phyloP scores from a whole-genome alignment of 1,140 invertebrate genomes.

The Formica exsecta region DNA sequence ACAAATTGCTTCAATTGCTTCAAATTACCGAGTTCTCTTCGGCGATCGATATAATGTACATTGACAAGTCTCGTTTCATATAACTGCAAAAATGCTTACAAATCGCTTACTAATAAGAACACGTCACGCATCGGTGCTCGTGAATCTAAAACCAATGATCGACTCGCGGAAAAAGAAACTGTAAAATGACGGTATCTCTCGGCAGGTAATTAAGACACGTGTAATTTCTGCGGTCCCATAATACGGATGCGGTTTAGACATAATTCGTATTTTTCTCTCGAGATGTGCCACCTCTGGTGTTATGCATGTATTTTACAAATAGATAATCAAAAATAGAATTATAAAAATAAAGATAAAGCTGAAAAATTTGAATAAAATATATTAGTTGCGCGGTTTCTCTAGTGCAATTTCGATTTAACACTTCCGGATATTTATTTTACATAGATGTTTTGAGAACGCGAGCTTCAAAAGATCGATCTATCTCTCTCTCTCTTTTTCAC shows the following conservation, averaged over 20 bases:
- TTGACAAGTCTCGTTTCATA: constrained; percentile 5
- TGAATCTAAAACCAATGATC: constrained; percentile 37
- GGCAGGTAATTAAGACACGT: constrained; percentile 62
- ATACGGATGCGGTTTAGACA: background rate
- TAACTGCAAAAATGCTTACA: constrained; percentile 54
- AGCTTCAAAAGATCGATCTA: no score
- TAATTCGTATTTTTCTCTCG: background rate
- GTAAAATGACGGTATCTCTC: background rate
- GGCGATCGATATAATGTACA: constrained; percentile 2
- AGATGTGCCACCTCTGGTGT: background rate
- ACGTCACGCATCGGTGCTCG: constrained; percentile 70
- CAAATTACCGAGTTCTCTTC: background rate
- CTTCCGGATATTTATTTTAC: background rate
- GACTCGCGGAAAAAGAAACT: constrained; percentile 47
- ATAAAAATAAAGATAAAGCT: no score
- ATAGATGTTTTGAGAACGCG: background rate
- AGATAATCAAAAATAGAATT: background rate
- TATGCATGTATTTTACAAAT: background rate
- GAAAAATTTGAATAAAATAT: background rate
- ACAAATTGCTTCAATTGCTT: constrained; percentile 1
- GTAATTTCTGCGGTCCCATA: background rate
- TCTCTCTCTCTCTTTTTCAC: no score
- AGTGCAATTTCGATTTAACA: background rate
- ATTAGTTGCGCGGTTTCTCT: background rate
- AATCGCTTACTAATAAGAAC: constrained; percentile 52